A percentile compares a stretch with the other conserved stretches of the same genome.
Evolutionary conservation across 2,888 invertebrate species (phyloP).

Genomic region (Aspidapion aeneum): DNA sequence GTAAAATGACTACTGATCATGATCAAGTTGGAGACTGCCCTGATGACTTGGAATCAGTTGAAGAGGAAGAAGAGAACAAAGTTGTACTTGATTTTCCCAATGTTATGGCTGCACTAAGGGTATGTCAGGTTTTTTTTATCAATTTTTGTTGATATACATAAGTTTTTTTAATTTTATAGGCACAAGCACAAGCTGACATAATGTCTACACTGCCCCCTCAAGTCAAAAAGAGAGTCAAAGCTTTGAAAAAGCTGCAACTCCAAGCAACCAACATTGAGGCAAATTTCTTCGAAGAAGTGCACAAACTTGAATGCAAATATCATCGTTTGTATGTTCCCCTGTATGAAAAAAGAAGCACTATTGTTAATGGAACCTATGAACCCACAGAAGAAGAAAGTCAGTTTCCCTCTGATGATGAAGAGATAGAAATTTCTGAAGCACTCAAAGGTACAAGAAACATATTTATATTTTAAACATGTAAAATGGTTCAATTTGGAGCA

Average conservation of each 20-base stretch:
- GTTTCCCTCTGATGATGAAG: constrained; percentile 75
- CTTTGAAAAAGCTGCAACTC: constrained; percentile 82
- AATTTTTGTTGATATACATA: too few relatives aligned
- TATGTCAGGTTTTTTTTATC: neutral
- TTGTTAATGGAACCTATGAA: constrained; percentile 73
- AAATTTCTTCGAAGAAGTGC: constrained; percentile 91
- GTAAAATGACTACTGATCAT: constrained; percentile 53
- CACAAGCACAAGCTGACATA: constrained; percentile 56
- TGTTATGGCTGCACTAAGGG: constrained; percentile 51
- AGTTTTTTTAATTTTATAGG: constrained; percentile 45
- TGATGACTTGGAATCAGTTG: constrained; percentile 64
- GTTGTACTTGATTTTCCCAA: constrained; percentile 48
- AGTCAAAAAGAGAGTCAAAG: constrained; percentile 78
- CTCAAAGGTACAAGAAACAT: constrained; percentile 66
- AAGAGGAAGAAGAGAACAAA: constrained; percentile 48
- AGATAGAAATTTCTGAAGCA: constrained; percentile 52
- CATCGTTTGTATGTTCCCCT: constrained; percentile 73
- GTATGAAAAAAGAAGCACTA: constrained; percentile 69
- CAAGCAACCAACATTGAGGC: constrained; percentile 84
- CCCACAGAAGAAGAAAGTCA: constrained; percentile 87
- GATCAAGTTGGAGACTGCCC: constrained; percentile 64
- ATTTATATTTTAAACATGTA: too few relatives aligned
- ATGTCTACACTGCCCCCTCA: constrained; percentile 64
- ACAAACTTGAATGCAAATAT: constrained; percentile 89
- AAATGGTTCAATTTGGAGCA: too few relatives aligned